Conservation (phyloP, 1,140 invertebrate genomes). For the Orchesella cincta region DNA sequence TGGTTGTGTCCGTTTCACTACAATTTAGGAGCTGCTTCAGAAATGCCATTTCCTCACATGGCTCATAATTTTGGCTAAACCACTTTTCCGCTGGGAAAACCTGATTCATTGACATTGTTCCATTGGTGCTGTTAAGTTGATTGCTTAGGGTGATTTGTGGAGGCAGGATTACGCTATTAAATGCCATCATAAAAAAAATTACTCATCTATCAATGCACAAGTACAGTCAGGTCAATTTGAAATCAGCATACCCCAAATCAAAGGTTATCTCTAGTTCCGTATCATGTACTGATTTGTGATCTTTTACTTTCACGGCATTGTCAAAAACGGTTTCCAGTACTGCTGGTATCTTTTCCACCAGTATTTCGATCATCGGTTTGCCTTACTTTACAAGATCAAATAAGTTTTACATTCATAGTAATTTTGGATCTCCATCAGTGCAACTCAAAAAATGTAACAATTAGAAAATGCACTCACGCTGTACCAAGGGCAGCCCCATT, state of each 20-base stretch:
- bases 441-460: neutral
- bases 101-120: neutral
- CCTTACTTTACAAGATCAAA: conserved; percentile 8
- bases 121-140: neutral
- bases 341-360: conserved; percentile 38
- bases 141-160: neutral
- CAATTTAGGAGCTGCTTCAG: conserved; percentile 30
- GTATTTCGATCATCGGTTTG: conserved; percentile 27
- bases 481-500: conserved; percentile 33
- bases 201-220: too few species aligned
- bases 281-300: conserved; percentile 27
- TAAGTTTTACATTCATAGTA: neutral
- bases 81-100: neutral
- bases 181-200: neutral
- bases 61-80: neutral
- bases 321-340: conserved; percentile 41
- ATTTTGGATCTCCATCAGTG: neutral
- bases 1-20: neutral
- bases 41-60: conserved; percentile 43
- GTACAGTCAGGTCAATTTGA: too few species aligned
- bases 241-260: conserved; percentile 34
- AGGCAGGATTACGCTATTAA: neutral
- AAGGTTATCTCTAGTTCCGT: conserved; percentile 34
- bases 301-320: conserved; percentile 23
- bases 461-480: neutral